Evolutionary conservation across 2,888 invertebrate species (phyloP), one percentile per base, ranked within the genome.

Genomic region (Apamea anceps): DNA sequence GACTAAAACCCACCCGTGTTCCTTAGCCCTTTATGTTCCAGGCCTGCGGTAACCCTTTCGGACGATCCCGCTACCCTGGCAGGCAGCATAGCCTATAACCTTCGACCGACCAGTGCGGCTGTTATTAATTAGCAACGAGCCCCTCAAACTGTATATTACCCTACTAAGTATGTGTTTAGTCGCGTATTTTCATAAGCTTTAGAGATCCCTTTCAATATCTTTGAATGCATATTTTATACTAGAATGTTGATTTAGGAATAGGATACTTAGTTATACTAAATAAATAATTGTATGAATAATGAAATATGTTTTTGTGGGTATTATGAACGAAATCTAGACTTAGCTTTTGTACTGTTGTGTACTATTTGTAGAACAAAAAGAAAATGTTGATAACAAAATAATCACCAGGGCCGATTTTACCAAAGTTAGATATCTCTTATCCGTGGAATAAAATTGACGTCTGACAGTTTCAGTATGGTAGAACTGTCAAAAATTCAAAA

Each of bases 181-280:
- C 4, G 6, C 25, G 4, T 60, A n/a, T 72, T 79, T 63, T 63
- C 48, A 18, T 63, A 82, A 51, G 51, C 62, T 48, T 2, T 37
- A 8, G 25, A 62, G 62, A 48, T 78, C 62, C 62, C 63, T 76
- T 81, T 67, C 60, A 54, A 62, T 45, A 25, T 48, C 15, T n/a
- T 21, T 32, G 62, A 45, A 60, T 76, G n/a, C 66, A 81, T 76
- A 60, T 32, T 76, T 62, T 81, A 72, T 7, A 3, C 48, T 13
- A 42, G 25, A 25, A 32, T 57, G 71, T 76, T 81, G 71, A 28
- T 81, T 80, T 62, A 81, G 66, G 81, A 76, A 76, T 62, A 81
- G 66, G 81, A 76, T 51, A 54, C 54, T 25, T 54, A 66, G 66
- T 66, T 60, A 25, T 15, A 60, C 6, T 60, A 32, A 71, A 76